These are phyloP conservation scores for Octodon degus DNA, from an alignment of 2,113 vertebrate genomes.

Conservation along the genomic window DNA sequence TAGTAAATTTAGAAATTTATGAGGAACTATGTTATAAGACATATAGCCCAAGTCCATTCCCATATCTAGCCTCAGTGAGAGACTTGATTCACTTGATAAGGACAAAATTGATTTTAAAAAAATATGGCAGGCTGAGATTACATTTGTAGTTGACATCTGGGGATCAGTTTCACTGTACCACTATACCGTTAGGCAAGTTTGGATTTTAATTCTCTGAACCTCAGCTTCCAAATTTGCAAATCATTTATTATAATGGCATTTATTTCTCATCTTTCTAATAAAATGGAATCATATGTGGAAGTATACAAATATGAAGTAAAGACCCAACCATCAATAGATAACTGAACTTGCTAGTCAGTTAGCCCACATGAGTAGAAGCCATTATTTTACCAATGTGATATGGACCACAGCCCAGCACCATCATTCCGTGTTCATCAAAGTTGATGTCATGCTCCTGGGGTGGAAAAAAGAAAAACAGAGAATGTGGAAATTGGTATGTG, in stretches of 20 bases:
- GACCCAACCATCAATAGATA: too few species aligned
- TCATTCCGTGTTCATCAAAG: conserved; percentile 93
- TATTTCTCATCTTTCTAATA: conserved; percentile 20
- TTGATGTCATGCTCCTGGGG: conserved; percentile 94
- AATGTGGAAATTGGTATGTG: not conserved
- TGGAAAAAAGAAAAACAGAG: not conserved
- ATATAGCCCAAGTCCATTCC: not conserved
- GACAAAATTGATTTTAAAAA: not conserved
- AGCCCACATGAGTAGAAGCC: conserved; percentile 43
- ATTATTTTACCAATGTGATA: conserved; percentile 95
- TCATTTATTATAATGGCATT: not conserved
- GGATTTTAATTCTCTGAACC: not conserved
- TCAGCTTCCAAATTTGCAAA: conserved; percentile 23
- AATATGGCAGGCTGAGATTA: not conserved
- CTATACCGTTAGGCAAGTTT: not conserved
- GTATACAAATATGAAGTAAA: conserved; percentile 23
- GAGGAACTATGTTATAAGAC: not conserved
- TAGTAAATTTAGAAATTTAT: conserved; percentile 30
- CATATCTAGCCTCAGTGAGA: not conserved
- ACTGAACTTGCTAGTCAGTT: too few species aligned
- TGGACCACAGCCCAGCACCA: conserved; percentile 97
- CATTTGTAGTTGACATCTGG: not conserved
- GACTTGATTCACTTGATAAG: not conserved
- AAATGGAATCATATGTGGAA: not conserved
- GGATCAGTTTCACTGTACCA: not conserved